Percentiles rank a stretch among this genome's conserved stretches.
phyloP scores from a whole-genome alignment of 2,888 invertebrate species.

The Aelia acuminata region DNA sequence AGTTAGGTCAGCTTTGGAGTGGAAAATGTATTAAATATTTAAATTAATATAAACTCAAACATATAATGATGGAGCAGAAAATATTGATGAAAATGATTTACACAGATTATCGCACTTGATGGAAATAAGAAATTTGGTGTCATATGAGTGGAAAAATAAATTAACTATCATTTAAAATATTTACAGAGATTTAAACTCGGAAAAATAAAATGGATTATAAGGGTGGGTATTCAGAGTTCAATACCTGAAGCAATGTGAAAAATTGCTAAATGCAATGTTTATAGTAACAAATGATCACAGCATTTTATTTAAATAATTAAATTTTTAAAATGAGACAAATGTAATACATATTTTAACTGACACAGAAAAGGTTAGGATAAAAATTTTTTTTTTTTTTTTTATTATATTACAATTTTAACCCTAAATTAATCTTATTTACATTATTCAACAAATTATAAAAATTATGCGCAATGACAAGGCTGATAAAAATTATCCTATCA shows the following conservation, averaged over 20 bases:
- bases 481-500: conserved; percentile 54
- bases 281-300: neutral
- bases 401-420: conserved; percentile 34
- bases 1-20: no score
- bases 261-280: neutral
- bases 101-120: no score
- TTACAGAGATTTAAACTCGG: no score
- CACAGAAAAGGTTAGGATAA: neutral
- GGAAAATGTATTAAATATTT: no score
- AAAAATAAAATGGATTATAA: neutral
- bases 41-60: no score
- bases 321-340: neutral
- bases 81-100: no score
- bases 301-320: neutral
- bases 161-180: no score
- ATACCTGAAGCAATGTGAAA: neutral
- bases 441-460: conserved; percentile 53
- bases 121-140: no score
- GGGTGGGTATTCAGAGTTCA: neutral
- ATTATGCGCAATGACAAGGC: conserved; percentile 54
- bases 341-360: neutral
- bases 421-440: conserved; percentile 53
- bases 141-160: no score
- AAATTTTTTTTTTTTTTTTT: neutral
- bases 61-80: no score